Conservation (phyloP, 2,888 invertebrate genomes). For the Cyclophora albipunctata region DNA sequence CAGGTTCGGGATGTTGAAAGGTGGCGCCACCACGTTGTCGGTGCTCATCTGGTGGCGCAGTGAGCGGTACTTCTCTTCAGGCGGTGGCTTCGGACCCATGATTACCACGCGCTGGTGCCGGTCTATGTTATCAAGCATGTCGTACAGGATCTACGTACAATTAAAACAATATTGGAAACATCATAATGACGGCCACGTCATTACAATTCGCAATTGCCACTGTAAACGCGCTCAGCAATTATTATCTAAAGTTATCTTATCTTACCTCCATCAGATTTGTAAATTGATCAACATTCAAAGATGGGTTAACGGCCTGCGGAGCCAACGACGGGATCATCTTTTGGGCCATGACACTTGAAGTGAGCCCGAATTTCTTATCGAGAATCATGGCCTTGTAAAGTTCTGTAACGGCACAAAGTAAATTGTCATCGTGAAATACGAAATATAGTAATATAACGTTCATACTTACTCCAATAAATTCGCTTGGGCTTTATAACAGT, state of each 20-base stretch:
- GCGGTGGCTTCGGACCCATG: conserved; percentile 47
- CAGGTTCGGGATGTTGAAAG: conserved; percentile 91
- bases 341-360: conserved; percentile 93
- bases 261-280: conserved; percentile 57
- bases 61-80: conserved; percentile 69
- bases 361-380: conserved; percentile 92
- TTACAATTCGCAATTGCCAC: too few species aligned
- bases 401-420: conserved; percentile 73
- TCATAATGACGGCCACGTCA: too few species aligned
- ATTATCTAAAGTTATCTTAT: too few species aligned
- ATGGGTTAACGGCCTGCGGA: conserved; percentile 93
- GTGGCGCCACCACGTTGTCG: conserved; percentile 89
- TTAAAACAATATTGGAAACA: background rate
- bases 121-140: conserved; percentile 94
- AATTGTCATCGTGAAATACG: too few species aligned
- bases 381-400: conserved; percentile 93
- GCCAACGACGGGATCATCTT: conserved; percentile 94
- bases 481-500: background rate
- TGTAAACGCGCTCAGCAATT: too few species aligned
- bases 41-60: conserved; percentile 88
- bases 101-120: conserved; percentile 81
- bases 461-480: too few species aligned
- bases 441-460: too few species aligned
- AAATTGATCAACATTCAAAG: conserved; percentile 54
- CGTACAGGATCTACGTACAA: conserved; percentile 82